Evolutionary conservation across 2,113 vertebrate species (phyloP).

Genomic region (Campylomormyrus tamandua): DNA sequence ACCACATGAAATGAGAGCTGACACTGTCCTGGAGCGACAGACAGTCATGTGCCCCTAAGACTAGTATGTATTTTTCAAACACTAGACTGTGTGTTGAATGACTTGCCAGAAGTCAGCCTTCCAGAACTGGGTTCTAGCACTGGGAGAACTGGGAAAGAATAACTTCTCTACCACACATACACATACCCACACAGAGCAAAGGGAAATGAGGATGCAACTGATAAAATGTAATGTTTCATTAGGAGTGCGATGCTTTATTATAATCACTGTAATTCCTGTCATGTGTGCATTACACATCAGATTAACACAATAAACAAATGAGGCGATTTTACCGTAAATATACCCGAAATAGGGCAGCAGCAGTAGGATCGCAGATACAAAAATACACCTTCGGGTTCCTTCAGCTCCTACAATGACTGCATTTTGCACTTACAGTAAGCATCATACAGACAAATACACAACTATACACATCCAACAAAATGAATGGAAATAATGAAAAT

Average conservation of each 20-base stretch:
- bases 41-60: not conserved
- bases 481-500: constrained; percentile 57
- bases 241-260: constrained; percentile 49
- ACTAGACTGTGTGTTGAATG: not conserved
- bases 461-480: constrained; percentile 61
- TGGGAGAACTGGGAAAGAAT: not conserved
- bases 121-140: not conserved
- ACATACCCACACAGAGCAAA: not conserved
- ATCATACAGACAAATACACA: constrained; percentile 70
- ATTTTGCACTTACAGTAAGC: constrained; percentile 55
- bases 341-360: constrained; percentile 60
- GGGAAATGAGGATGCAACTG: not conserved
- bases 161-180: not conserved
- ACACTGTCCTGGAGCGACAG: not conserved
- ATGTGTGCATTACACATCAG: constrained; percentile 38
- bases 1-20: not conserved
- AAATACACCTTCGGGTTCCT: constrained; percentile 82
- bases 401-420: constrained; percentile 62
- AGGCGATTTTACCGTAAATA: constrained; percentile 50
- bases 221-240: constrained; percentile 29
- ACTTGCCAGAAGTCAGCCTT: not conserved
- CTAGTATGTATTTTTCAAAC: not conserved
- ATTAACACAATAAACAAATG: constrained; percentile 53
- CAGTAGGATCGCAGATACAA: constrained; percentile 78
- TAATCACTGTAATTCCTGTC: constrained; percentile 30